Percentiles rank a stretch among this genome's conserved stretches.
phyloP scores from a whole-genome alignment of 2,888 invertebrate genomes.

The Timema podura region DNA sequence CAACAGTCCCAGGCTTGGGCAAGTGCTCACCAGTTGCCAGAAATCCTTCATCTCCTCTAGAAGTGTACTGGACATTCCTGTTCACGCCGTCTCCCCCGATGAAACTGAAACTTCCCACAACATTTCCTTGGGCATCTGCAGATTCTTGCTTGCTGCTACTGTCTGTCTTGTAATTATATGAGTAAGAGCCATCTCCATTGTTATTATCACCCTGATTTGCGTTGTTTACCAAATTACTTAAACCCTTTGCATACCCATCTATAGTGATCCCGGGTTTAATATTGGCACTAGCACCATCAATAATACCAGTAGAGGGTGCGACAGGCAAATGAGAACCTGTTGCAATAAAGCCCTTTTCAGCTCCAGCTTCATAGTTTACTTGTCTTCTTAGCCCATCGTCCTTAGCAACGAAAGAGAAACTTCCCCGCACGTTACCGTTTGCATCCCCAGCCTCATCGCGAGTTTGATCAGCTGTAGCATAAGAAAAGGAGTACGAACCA shows the following conservation, averaged over 20 bases:
- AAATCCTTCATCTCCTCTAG: slow-evolving; percentile 31
- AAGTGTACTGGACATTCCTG: slow-evolving; percentile 33
- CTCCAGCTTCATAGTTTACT: slow-evolving; percentile 32
- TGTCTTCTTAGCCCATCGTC: slow-evolving; percentile 27
- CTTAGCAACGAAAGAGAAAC: slow-evolving; percentile 32
- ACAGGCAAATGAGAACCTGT: slow-evolving; percentile 30
- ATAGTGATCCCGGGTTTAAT: neutral
- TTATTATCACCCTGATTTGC: neutral
- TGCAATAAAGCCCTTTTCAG: slow-evolving; percentile 33
- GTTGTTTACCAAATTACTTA: neutral
- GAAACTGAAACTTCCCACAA: slow-evolving; percentile 37
- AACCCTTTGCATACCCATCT: neutral
- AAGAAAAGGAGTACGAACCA: slow-evolving; percentile 37
- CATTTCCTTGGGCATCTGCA: slow-evolving; percentile 37
- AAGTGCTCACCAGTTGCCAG: slow-evolving; percentile 21
- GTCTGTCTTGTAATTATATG: slow-evolving; percentile 28
- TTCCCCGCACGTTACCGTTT: slow-evolving; percentile 33
- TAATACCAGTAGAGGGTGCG: slow-evolving; percentile 13
- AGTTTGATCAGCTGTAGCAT: slow-evolving; percentile 32
- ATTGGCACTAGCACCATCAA: neutral
- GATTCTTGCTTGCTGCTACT: slow-evolving; percentile 33
- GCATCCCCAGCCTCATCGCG: slow-evolving; percentile 32
- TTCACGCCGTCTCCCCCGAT: slow-evolving; percentile 31
- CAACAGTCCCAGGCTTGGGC: slow-evolving; percentile 12
- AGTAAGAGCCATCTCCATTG: slow-evolving; percentile 23